A percentile compares a stretch with the other conserved stretches of the same genome.
Conservation (phyloP, 2,888 invertebrate species). For the Rhaphigaster nebulosa region DNA sequence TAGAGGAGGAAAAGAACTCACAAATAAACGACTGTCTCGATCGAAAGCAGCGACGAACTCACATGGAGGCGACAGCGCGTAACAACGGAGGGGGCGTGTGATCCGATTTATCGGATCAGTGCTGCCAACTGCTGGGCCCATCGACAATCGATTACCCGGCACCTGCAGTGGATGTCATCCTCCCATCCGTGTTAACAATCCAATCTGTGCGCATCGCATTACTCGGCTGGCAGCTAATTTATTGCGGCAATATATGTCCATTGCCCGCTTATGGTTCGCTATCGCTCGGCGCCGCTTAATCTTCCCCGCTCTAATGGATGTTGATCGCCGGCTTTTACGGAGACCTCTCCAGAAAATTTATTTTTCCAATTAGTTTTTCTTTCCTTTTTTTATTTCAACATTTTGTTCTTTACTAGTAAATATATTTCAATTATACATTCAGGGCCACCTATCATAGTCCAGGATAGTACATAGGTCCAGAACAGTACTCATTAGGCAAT, state of each 20-base stretch:
- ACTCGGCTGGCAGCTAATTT: not conserved
- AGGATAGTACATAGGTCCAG: too few species aligned
- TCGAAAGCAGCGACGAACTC: not conserved
- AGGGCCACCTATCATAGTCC: too few species aligned
- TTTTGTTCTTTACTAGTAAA: not conserved
- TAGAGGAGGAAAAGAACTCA: not conserved
- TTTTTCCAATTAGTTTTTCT: not conserved
- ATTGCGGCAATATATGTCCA: slow-evolving; percentile 19
- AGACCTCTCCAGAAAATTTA: not conserved
- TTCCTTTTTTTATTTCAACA: not conserved
- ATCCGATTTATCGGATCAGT: slow-evolving; percentile 44
- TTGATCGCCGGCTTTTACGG: not conserved
- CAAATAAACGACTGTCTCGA: not conserved
- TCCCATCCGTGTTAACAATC: slow-evolving; percentile 24
- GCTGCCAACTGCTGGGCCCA: slow-evolving; percentile 29
- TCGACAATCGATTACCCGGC: slow-evolving; percentile 37
- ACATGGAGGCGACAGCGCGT: slow-evolving; percentile 43
- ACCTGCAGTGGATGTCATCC: slow-evolving; percentile 40
- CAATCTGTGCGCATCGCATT: not conserved
- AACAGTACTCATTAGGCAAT: too few species aligned
- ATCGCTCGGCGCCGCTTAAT: not conserved
- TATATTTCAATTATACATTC: not conserved
- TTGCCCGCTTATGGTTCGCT: not conserved
- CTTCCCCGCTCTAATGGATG: not conserved
- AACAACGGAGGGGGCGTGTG: slow-evolving; percentile 43